Percentiles rank a stretch among this genome's conserved stretches.
phyloP scores from a whole-genome alignment of 2,797 vertebrate species.

The Ceyx erithaca region DNA sequence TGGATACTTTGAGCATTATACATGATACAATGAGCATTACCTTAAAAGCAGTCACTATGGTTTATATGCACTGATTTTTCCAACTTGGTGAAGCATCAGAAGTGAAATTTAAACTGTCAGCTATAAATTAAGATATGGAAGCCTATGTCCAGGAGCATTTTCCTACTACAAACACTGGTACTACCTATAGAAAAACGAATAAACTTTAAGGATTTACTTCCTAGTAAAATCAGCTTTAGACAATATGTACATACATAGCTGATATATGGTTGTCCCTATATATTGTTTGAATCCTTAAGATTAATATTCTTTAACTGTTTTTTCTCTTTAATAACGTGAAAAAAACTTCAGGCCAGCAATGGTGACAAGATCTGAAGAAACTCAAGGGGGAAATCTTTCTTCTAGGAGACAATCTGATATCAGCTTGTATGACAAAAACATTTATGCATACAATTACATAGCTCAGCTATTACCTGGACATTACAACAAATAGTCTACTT shows the following conservation, averaged over 20 bases:
- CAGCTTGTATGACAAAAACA: neutral
- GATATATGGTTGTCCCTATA: neutral
- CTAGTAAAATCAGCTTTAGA: neutral
- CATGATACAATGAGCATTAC: neutral
- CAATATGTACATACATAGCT: neutral
- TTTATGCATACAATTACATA: neutral
- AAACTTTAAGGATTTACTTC: neutral
- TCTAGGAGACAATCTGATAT: neutral
- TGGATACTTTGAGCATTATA: neutral
- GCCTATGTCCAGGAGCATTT: neutral
- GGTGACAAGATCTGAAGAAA: neutral
- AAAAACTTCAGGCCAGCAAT: neutral
- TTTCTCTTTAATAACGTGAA: neutral
- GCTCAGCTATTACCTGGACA: neutral
- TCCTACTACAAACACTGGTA: neutral
- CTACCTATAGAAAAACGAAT: neutral
- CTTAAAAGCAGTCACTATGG: neutral
- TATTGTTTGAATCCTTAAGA: neutral
- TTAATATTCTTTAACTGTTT: neutral
- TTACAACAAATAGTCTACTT: neutral
- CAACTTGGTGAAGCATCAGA: neutral
- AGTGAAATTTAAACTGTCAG: neutral
- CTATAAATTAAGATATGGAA: neutral
- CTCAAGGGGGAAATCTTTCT: neutral
- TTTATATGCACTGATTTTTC: neutral